A percentile compares a stretch with the other conserved stretches of the same genome.
These are phyloP conservation scores for Echinarachnius parma DNA, from an alignment of 53 echinoderm and acorn worm species.

Conservation along the genomic window DNA sequence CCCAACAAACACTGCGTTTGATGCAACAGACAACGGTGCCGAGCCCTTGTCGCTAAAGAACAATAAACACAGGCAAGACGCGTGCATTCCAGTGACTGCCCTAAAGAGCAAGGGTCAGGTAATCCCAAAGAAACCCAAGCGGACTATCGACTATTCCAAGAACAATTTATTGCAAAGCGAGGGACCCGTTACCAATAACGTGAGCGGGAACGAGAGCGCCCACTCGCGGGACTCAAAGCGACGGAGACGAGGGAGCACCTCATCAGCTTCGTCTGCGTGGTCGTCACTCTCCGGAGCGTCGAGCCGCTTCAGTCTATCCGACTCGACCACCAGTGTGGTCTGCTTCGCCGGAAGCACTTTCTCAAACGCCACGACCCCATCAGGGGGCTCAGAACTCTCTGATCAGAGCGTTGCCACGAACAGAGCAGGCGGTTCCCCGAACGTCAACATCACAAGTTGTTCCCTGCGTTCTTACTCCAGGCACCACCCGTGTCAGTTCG, in stretches of 20 bases:
- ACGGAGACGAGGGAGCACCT: slow-evolving; percentile 42
- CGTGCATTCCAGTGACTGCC: slow-evolving; percentile 37
- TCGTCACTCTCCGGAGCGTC: slow-evolving; percentile 42
- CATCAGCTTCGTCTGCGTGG: slow-evolving; percentile 50
- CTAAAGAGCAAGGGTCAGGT: slow-evolving; percentile 37
- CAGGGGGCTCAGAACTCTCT: slow-evolving; percentile 15
- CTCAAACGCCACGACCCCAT: slow-evolving; percentile 17
- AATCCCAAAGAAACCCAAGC: slow-evolving; percentile 37
- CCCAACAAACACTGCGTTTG: not conserved
- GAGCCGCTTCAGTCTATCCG: slow-evolving; percentile 19
- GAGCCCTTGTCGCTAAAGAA: slow-evolving; percentile 11
- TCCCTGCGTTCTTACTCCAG: slow-evolving; percentile 88
- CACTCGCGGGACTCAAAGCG: slow-evolving; percentile 40
- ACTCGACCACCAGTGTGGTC: slow-evolving; percentile 25
- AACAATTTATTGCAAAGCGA: slow-evolving; percentile 26
- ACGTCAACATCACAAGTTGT: slow-evolving; percentile 50
- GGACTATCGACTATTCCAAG: slow-evolving; percentile 28
- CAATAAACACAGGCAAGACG: slow-evolving; percentile 32
- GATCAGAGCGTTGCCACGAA: slow-evolving; percentile 7
- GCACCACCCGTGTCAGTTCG: slow-evolving; percentile 82
- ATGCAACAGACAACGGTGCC: not conserved
- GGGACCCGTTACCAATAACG: slow-evolving; percentile 14
- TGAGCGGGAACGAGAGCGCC: slow-evolving; percentile 35
- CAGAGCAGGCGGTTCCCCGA: slow-evolving; percentile 4
- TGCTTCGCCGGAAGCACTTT: slow-evolving; percentile 15